phyloP scores from a whole-genome alignment of 2,888 invertebrate species.

The Cabera pusaria region DNA sequence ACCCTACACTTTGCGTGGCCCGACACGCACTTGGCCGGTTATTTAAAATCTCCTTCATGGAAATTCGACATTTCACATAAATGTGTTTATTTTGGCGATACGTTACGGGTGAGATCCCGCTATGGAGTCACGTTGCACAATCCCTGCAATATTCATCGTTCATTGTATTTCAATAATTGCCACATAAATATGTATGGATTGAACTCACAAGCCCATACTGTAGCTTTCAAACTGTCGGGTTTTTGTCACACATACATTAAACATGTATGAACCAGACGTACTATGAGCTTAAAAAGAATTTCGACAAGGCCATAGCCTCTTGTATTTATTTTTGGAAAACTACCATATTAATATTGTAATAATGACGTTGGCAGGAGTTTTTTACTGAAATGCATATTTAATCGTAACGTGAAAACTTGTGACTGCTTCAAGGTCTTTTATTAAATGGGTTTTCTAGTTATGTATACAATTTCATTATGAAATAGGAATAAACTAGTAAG shows the following conservation, averaged over 20 bases:
- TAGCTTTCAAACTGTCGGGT: constrained; percentile 65
- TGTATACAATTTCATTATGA: too few relatives aligned
- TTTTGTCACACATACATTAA: constrained; percentile 68
- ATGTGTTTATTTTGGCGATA: constrained; percentile 5
- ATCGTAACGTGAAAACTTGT: too few relatives aligned
- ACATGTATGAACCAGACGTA: constrained; percentile 59
- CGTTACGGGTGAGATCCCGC: constrained; percentile 29
- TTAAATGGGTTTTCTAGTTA: too few relatives aligned
- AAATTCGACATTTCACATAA: too few relatives aligned
- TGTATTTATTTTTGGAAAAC: constrained; percentile 35
- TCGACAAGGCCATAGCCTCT: constrained; percentile 43
- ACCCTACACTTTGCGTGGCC: too few relatives aligned
- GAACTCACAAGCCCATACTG: constrained; percentile 57
- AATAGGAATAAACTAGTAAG: too few relatives aligned
- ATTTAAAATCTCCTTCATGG: too few relatives aligned
- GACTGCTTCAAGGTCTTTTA: too few relatives aligned
- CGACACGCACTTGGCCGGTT: too few relatives aligned
- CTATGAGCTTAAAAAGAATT: constrained; percentile 41
- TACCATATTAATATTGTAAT: too few relatives aligned
- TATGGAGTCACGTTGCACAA: constrained; percentile 52
- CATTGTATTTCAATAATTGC: constrained; percentile 76
- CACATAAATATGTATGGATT: constrained; percentile 75
- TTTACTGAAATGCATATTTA: constrained; percentile 32
- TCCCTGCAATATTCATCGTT: constrained; percentile 64
- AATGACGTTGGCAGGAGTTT: constrained; percentile 36